A percentile compares a stretch with the other conserved stretches of the same genome.
phyloP scores from a whole-genome alignment of 2,113 vertebrate species.

The Isurus oxyrinchus region DNA sequence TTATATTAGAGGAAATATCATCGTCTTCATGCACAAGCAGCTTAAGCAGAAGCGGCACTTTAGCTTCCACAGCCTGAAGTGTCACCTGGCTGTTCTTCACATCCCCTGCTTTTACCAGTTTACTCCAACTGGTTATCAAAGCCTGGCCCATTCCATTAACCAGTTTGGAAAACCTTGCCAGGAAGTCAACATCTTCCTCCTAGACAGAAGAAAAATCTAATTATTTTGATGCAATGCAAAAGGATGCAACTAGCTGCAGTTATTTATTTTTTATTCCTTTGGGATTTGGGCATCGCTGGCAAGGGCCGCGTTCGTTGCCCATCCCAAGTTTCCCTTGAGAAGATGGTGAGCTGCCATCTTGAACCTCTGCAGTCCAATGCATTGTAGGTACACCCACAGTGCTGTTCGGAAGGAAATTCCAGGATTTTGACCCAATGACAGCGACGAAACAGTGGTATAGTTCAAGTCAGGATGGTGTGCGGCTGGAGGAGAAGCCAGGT shows the following conservation, averaged over 20 bases:
- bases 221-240: background rate
- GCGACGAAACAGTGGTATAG: background rate
- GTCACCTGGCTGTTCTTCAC: constrained; percentile 74
- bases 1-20: constrained; percentile 92
- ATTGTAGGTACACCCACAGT: too few species aligned
- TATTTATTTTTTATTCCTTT: background rate
- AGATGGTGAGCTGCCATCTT: background rate
- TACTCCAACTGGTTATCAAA: constrained; percentile 92
- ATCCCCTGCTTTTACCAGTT: constrained; percentile 73
- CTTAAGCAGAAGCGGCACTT: constrained; percentile 83
- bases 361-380: background rate
- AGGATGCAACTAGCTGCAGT: background rate
- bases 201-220: constrained; percentile 42
- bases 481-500: too few species aligned
- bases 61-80: constrained; percentile 80
- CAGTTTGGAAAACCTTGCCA: constrained; percentile 92
- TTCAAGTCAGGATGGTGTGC: too few species aligned
- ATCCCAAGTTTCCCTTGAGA: background rate
- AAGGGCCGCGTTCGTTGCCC: background rate
- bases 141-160: constrained; percentile 98
- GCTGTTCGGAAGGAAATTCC: background rate
- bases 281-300: background rate
- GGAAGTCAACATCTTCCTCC: constrained; percentile 98
- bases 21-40: constrained; percentile 90
- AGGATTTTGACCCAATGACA: background rate